These are phyloP conservation scores for Podocnemis expansa DNA, from an alignment of 2,113 vertebrate species.

Conservation along the genomic window DNA sequence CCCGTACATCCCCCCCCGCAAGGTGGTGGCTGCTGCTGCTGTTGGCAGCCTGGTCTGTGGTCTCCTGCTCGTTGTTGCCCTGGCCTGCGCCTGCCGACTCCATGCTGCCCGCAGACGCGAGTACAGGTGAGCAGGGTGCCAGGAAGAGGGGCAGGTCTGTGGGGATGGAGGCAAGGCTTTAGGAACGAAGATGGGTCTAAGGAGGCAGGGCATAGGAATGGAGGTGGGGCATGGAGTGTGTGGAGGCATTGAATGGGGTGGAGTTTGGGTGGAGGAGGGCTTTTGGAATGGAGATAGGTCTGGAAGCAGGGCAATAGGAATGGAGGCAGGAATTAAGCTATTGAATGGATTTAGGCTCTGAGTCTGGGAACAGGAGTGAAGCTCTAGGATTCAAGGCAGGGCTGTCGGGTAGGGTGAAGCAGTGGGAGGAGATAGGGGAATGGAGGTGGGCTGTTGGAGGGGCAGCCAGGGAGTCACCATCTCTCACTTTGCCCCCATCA, in stretches of 20 bases:
- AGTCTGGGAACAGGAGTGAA: rapidly evolving
- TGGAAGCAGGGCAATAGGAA: too few species aligned
- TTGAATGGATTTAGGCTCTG: too few species aligned
- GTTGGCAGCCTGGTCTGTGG: conserved; percentile 91
- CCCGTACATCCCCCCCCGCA: conserved; percentile 85
- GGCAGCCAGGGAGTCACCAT: neutral
- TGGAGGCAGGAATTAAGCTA: too few species aligned
- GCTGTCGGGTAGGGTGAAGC: neutral
- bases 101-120: conserved; percentile 89
- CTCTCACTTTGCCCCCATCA: conserved; percentile 25
- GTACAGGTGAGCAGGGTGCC: conserved; percentile 66
- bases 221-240: too few species aligned
- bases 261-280: neutral
- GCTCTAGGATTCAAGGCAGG: neutral
- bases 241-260: too few species aligned
- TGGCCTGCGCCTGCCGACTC: conserved; percentile 92
- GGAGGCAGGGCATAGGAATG: too few species aligned
- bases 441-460: neutral
- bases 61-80: conserved; percentile 88
- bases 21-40: conserved; percentile 90
- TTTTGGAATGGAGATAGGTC: too few species aligned
- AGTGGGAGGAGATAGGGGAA: neutral
- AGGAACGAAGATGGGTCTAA: too few species aligned
- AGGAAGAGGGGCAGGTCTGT: rapidly evolving
- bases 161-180: neutral